A percentile compares a stretch with the other conserved stretches of the same genome.
Conservation (phyloP, 2,888 invertebrate species). For the Hyles lineata region DNA sequence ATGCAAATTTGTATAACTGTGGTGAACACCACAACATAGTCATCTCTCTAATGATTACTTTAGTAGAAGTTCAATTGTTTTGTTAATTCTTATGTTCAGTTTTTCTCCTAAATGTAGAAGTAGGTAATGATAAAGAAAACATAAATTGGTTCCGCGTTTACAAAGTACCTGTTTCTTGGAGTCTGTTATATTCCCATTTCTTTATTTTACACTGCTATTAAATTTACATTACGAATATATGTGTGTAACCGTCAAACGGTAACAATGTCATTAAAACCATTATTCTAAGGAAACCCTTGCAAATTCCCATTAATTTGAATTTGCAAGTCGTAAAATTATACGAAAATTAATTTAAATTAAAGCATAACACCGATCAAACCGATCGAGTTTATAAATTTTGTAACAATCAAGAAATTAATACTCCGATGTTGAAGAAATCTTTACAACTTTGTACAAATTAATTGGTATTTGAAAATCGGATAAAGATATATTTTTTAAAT, state of each 20-base stretch:
- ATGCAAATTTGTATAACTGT: no score
- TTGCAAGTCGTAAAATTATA: not conserved
- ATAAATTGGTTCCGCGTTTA: not conserved
- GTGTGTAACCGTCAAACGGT: not conserved
- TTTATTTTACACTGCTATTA: not conserved
- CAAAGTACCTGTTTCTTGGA: not conserved
- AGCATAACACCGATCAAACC: not conserved
- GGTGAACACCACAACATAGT: no score
- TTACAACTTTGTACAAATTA: constrained; percentile 4
- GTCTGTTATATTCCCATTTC: not conserved
- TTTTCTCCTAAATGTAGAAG: no score
- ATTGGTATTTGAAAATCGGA: not conserved
- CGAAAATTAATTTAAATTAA: not conserved
- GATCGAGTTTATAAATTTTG: constrained; percentile 5
- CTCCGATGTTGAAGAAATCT: not conserved
- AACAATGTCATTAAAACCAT: not conserved
- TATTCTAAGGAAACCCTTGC: not conserved
- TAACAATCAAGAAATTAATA: constrained; percentile 1
- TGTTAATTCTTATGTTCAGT: no score
- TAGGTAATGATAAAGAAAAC: not conserved
- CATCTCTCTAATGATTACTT: no score
- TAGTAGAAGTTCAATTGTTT: no score
- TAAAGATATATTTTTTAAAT: not conserved
- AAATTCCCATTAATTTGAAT: not conserved
- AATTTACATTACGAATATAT: not conserved